phyloP scores from a whole-genome alignment of 2,888 invertebrate species.

The Acholoe squamosa region DNA sequence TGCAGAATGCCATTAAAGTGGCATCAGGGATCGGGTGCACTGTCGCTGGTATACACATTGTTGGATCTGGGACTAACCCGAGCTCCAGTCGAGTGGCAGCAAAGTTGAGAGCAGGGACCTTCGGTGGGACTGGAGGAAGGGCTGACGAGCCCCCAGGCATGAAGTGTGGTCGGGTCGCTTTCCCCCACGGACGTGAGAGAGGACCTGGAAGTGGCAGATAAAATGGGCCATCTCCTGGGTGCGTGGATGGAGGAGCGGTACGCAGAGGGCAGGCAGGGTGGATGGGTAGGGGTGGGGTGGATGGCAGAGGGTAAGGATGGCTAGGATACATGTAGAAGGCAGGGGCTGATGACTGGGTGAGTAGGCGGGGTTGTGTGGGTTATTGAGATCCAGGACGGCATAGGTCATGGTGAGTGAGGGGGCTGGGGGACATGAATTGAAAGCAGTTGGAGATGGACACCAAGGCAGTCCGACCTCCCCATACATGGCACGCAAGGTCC shows the following conservation, averaged over 20 bases:
- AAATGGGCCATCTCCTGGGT: slow-evolving; percentile 8
- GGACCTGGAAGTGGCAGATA: slow-evolving; percentile 10
- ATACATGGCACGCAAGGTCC: neutral
- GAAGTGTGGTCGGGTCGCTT: neutral
- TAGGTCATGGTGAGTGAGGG: too few species aligned
- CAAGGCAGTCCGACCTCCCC: neutral
- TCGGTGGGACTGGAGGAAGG: neutral
- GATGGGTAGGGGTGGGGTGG: neutral
- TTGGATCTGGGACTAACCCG: neutral
- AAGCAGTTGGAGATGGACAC: slow-evolving; percentile 27
- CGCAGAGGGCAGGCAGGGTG: neutral
- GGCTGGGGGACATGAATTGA: neutral
- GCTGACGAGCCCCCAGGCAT: neutral
- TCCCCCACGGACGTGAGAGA: neutral
- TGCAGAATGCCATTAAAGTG: neutral
- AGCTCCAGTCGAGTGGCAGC: neutral
- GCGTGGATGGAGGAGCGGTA: neutral
- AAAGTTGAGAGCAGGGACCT: slow-evolving; percentile 5
- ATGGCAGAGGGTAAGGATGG: neutral
- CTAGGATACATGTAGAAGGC: neutral
- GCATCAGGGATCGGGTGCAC: neutral
- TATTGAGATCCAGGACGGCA: too few species aligned
- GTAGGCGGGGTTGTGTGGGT: too few species aligned
- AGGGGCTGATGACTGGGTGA: neutral
- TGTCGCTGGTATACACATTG: neutral